A percentile compares a stretch with the other conserved stretches of the same genome.
Evolutionary conservation across 2,113 vertebrate genomes (phyloP).

Genomic region (Oncorhynchus mykiss): DNA sequence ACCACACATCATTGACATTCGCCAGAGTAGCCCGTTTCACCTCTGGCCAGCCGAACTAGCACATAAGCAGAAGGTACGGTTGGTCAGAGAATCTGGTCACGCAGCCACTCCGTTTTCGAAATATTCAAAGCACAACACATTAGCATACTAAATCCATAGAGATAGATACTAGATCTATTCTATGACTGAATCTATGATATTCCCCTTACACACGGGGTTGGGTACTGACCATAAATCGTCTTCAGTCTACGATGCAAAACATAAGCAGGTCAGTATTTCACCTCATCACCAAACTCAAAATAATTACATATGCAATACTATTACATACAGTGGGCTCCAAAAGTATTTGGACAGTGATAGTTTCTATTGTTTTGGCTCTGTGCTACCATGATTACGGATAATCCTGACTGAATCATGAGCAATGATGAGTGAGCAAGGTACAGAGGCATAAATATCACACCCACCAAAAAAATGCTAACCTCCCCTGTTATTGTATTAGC

Average conservation of each 20-base stretch:
- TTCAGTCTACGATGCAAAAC: background rate
- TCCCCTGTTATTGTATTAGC: too few species aligned
- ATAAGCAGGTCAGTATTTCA: slow-evolving; percentile 8
- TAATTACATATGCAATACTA: background rate
- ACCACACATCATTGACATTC: too few species aligned
- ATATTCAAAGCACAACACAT: background rate
- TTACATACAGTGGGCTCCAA: background rate
- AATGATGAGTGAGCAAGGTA: too few species aligned
- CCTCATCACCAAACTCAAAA: background rate
- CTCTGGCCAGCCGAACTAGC: background rate
- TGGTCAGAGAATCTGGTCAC: background rate
- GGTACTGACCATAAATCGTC: background rate
- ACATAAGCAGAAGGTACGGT: background rate
- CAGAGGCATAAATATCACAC: too few species aligned
- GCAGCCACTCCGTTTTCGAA: background rate
- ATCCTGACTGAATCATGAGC: too few species aligned
- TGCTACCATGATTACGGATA: too few species aligned
- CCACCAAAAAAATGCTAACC: too few species aligned
- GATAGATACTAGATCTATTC: background rate
- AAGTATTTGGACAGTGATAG: background rate
- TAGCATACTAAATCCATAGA: background rate
- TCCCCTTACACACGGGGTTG: background rate
- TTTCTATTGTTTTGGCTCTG: too few species aligned
- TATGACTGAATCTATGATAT: slow-evolving; percentile 1
- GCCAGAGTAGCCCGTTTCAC: too few species aligned